Conservation (phyloP, 2,113 vertebrate genomes). For the Procavia capensis region DNA sequence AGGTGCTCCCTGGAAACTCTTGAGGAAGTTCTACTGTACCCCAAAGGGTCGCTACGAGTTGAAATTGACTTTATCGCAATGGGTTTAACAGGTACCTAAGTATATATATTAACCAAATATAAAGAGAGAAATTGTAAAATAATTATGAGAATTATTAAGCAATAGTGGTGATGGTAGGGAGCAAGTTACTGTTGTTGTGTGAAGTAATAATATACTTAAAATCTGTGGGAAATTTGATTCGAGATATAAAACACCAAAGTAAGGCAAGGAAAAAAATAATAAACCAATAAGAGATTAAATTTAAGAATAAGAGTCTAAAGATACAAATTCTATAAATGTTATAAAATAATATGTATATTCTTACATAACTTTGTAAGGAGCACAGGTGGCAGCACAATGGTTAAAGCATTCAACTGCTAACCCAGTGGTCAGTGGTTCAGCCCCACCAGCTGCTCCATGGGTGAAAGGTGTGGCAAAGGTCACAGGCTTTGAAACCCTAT, state of each 20-base stretch:
- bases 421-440: neutral
- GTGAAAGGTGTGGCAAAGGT: neutral
- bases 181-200: constrained; percentile 44
- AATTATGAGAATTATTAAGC: constrained; percentile 63
- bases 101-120: constrained; percentile 39
- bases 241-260: constrained; percentile 53
- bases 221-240: constrained; percentile 71
- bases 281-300: constrained; percentile 58
- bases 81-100: too few relatives aligned
- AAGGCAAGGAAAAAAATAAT: constrained; percentile 57
- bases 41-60: too few relatives aligned
- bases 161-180: constrained; percentile 55
- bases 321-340: constrained; percentile 70
- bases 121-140: constrained; percentile 57
- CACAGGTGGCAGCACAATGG: neutral
- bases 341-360: constrained; percentile 63
- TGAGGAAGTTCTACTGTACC: too few relatives aligned
- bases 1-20: too few relatives aligned
- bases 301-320: constrained; percentile 66
- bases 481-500: neutral
- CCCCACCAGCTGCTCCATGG: neutral
- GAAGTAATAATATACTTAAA: constrained; percentile 65
- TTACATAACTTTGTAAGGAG: too few relatives aligned
- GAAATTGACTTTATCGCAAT: too few relatives aligned
- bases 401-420: neutral